Percentiles rank a stretch among this genome's conserved stretches.
phyloP scores from a whole-genome alignment of 1,140 invertebrate genomes.

The Agrypnia vestita region DNA sequence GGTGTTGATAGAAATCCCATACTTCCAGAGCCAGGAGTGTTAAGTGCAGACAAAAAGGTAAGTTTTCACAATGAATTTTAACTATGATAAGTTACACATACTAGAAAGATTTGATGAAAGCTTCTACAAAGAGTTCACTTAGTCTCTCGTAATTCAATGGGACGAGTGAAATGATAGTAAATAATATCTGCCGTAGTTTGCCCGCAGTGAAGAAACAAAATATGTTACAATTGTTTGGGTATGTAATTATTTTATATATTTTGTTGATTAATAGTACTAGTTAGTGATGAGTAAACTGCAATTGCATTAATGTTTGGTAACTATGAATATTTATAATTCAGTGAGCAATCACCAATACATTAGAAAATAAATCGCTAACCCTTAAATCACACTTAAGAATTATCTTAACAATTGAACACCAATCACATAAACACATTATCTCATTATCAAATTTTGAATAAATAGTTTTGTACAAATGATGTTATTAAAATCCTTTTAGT shows the following conservation, averaged over 20 bases:
- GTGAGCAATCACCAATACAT: too few relatives aligned
- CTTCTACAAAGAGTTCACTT: background rate
- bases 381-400: too few relatives aligned
- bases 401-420: too few relatives aligned
- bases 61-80: constrained; percentile 1
- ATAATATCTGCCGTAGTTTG: too few relatives aligned
- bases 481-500: constrained; percentile 6
- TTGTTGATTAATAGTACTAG: too few relatives aligned
- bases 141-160: background rate
- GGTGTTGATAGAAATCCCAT: constrained; percentile 27
- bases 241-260: too few relatives aligned
- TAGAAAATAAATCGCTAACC: too few relatives aligned
- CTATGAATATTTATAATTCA: too few relatives aligned
- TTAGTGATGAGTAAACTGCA: too few relatives aligned
- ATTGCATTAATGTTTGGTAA: too few relatives aligned
- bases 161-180: too few relatives aligned
- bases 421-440: too few relatives aligned
- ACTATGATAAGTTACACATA: background rate
- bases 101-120: background rate
- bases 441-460: background rate
- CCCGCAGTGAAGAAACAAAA: background rate
- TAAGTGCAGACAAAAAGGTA: constrained; percentile 39
- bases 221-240: background rate
- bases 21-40: constrained; percentile 41
- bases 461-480: background rate